Evolutionary conservation across 2,797 vertebrate genomes (phyloP).

Genomic region (Cyclura pinguis): DNA sequence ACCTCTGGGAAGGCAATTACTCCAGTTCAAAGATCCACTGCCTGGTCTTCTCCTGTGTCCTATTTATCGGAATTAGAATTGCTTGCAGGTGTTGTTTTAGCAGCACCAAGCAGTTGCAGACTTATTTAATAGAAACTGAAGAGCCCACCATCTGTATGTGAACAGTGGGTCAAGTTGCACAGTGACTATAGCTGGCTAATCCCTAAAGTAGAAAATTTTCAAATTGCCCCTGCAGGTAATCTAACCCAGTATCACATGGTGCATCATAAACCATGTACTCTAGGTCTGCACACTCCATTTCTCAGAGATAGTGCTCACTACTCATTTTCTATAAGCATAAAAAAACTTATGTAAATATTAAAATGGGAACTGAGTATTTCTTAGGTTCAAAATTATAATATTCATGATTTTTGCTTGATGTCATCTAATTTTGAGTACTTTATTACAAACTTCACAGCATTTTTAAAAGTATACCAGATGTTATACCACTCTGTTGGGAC

Average conservation of each 20-base stretch:
- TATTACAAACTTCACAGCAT: background rate
- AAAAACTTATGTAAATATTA: conserved; percentile 23
- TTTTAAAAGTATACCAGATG: background rate
- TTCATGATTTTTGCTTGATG: background rate
- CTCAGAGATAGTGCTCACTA: conserved; percentile 3
- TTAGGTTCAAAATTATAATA: background rate
- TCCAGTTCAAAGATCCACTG: background rate
- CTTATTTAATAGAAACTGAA: conserved; percentile 21
- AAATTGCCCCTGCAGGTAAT: conserved; percentile 7
- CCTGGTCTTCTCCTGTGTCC: background rate
- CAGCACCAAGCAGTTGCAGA: background rate
- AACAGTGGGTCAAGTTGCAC: conserved; percentile 59
- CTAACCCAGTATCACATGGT: background rate
- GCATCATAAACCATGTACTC: background rate
- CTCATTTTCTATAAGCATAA: conserved; percentile 15
- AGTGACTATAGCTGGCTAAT: conserved; percentile 71
- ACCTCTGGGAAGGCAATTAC: background rate
- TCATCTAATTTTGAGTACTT: background rate
- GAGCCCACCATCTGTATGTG: conserved; percentile 27
- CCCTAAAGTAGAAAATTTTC: conserved; percentile 46
- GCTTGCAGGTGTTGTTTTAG: background rate
- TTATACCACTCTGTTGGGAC: too few species aligned
- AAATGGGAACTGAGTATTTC: conserved; percentile 4
- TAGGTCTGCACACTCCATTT: conserved; percentile 18
- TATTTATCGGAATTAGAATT: background rate